These are phyloP conservation scores for Mystacornis crossleyi DNA, from an alignment of 2,113 vertebrate species.

Conservation along the genomic window DNA sequence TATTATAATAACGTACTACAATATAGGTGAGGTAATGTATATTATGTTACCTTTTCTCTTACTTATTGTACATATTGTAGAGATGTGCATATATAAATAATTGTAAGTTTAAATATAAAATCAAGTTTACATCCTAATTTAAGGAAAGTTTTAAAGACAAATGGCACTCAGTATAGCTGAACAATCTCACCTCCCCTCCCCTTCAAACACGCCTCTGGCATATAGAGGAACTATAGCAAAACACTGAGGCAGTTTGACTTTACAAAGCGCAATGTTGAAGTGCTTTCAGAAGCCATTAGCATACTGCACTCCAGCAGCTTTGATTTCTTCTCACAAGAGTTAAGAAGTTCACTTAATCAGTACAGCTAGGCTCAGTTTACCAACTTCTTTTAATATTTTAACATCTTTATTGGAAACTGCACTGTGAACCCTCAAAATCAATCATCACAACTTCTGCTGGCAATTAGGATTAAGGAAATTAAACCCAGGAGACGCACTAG, in stretches of 20 bases:
- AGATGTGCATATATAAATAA: background rate
- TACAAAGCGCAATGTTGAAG: background rate
- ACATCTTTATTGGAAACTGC: background rate
- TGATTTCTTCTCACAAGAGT: background rate
- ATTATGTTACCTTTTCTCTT: background rate
- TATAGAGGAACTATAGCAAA: background rate
- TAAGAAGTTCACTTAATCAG: background rate
- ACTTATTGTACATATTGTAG: background rate
- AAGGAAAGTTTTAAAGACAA: background rate
- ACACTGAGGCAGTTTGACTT: background rate
- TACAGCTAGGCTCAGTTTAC: background rate
- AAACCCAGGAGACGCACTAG: background rate
- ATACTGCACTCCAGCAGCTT: background rate
- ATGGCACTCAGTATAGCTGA: background rate
- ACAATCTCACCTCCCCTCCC: background rate
- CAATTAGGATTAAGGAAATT: constrained; percentile 15
- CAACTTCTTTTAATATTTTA: background rate
- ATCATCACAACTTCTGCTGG: background rate
- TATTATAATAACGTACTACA: background rate
- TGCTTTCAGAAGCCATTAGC: background rate
- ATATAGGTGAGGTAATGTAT: background rate
- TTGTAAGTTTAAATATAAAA: background rate
- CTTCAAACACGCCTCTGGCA: background rate
- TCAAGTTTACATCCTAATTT: background rate
- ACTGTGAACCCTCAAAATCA: background rate